phyloP scores from a whole-genome alignment of 2,113 vertebrate genomes.

The Silurus asotus region DNA sequence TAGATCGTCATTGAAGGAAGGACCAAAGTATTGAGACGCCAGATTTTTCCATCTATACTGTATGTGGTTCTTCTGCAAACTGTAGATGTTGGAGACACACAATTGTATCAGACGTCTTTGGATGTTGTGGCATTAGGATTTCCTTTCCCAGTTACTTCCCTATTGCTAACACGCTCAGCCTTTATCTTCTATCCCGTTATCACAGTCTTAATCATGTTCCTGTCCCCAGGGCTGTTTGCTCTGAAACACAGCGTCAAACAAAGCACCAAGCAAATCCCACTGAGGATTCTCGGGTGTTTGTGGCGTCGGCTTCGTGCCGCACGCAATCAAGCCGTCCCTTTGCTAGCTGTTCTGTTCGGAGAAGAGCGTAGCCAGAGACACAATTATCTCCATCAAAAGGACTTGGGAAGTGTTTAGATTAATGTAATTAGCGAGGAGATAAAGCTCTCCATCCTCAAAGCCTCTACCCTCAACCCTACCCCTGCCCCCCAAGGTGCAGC shows the following conservation, averaged over 20 bases:
- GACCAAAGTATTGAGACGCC: no score
- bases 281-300: slow-evolving; percentile 22
- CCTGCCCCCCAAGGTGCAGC: slow-evolving; percentile 56
- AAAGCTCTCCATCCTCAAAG: slow-evolving; percentile 38
- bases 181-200: slow-evolving; percentile 13
- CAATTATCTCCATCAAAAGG: slow-evolving; percentile 73
- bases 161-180: neutral
- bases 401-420: slow-evolving; percentile 71
- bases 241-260: slow-evolving; percentile 14
- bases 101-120: no score
- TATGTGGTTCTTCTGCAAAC: no score
- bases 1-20: no score
- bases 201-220: slow-evolving; percentile 5
- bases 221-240: slow-evolving; percentile 16
- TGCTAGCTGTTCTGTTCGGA: slow-evolving; percentile 33
- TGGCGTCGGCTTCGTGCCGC: slow-evolving; percentile 15
- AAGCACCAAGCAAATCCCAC: slow-evolving; percentile 16
- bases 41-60: no score
- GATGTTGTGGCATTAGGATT: no score
- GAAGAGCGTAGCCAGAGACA: slow-evolving; percentile 49
- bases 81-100: no score
- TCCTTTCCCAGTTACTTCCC: no score
- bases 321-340: slow-evolving; percentile 1
- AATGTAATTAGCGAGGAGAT: slow-evolving; percentile 67
- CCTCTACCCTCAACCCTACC: slow-evolving; percentile 37